Conservation (phyloP, 1,140 invertebrate genomes). For the Hylaeus volcanicus region DNA sequence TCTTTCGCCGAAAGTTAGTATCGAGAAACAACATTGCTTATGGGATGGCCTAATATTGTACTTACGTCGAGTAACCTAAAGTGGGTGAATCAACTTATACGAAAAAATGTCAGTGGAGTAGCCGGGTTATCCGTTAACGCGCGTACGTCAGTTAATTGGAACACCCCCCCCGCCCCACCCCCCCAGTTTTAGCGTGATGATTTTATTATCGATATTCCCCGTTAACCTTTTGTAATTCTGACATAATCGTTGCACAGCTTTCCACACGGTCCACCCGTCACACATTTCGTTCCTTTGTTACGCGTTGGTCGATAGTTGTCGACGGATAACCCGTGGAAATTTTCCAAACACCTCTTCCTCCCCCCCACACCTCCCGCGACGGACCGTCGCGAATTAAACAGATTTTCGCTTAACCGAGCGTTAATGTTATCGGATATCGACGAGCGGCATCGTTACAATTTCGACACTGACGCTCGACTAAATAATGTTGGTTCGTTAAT, state of each 20-base stretch:
- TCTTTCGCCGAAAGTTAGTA: too few relatives aligned
- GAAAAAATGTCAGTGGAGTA: not conserved
- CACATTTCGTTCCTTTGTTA: constrained; percentile 28
- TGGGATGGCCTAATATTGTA: too few relatives aligned
- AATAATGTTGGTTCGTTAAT: not conserved
- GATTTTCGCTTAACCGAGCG: constrained; percentile 46
- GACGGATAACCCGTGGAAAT: constrained; percentile 47
- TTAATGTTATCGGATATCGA: constrained; percentile 40
- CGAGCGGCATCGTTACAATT: not conserved
- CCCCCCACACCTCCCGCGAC: not conserved
- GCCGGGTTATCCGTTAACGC: not conserved
- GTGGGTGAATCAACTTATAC: not conserved
- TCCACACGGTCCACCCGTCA: constrained; percentile 8
- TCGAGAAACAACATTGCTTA: too few relatives aligned
- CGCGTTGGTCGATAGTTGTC: constrained; percentile 9
- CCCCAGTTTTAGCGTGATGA: constrained; percentile 35
- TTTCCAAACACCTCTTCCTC: constrained; percentile 28
- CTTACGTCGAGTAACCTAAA: not conserved
- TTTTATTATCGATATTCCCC: constrained; percentile 45
- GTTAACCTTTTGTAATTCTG: constrained; percentile 50
- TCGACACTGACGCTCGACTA: not conserved
- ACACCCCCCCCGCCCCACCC: too few relatives aligned
- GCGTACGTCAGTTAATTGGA: not conserved
- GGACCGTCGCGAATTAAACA: constrained; percentile 37
- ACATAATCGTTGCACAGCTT: constrained; percentile 37